A percentile compares a stretch with the other conserved stretches of the same genome.
phyloP scores from a whole-genome alignment of 2,113 vertebrate genomes.

The Taxidea taxus region DNA sequence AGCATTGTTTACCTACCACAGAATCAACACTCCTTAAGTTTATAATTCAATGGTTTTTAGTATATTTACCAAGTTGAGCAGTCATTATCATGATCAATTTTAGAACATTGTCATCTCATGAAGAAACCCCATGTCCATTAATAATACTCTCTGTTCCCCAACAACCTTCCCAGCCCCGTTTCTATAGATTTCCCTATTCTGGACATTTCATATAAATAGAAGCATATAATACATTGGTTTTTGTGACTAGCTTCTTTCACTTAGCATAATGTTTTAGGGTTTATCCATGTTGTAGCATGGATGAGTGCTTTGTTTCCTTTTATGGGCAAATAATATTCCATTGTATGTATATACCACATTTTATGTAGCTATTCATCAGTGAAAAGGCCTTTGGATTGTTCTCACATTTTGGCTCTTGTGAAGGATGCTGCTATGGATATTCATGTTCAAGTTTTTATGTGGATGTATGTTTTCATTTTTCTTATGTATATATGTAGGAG shows the following conservation, averaged over 20 bases:
- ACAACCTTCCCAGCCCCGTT: neutral
- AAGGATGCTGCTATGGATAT: neutral
- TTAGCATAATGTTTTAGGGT: neutral
- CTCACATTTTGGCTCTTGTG: neutral
- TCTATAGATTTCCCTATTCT: neutral
- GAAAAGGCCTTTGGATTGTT: neutral
- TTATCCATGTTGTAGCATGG: neutral
- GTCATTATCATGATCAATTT: neutral
- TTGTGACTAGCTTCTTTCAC: neutral
- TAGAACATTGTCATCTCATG: neutral
- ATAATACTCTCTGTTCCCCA: neutral
- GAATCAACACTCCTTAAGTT: neutral
- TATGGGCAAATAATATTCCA: neutral
- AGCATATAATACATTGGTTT: neutral
- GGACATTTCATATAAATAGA: neutral
- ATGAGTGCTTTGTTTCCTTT: neutral
- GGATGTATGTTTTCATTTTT: neutral
- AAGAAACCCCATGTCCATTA: neutral
- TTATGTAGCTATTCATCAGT: neutral
- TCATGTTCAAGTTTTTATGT: neutral
- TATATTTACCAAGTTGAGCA: neutral
- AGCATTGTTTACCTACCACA: neutral
- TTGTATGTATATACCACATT: neutral
- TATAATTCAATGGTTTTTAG: neutral
- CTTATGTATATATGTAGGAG: neutral